Base-by-base conservation (phyloP, 2,113 vertebrate genomes). In the Brachirus orientalis region DNA sequence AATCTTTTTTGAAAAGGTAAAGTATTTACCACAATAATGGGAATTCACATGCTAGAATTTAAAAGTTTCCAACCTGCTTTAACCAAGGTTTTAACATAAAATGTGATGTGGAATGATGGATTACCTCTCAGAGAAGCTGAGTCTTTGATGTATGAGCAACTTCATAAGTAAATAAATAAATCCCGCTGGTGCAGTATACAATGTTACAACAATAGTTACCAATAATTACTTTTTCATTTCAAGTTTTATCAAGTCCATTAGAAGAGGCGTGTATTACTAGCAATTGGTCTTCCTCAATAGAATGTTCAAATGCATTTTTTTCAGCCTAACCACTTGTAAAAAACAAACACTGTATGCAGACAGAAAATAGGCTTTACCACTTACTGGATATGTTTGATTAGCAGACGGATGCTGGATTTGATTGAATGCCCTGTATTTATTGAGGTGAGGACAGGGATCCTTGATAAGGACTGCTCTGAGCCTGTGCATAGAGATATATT, bases 211-310 rank as follows among this genome's bases (percentile, higher is more conserved):
- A 86, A 88, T 82, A 80, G 89, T 84, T 80, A 88, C 57, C 46
- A 53, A 76, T 81, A 83, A 91, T 90, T 77, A 90, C 88, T 91
- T 88, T 86, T 57, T 41, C 80, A 90, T 13, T 43, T 72, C 60
- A 80, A 71, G 71, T 79, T 68, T 63, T 46, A 73, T 79, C 83
- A 71, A 80, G 76, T 75, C 79, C 83, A 85, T 90, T 79, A 89
- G 84, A 89, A 41, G 54, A 79, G 82, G 45, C 78, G 54, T 78
- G 64, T 62, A 69, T 80, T 72, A 72, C 69, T 53, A 82, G 86
- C 74, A 71, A 79, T 88, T 84, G 78, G 75, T 88, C 80, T 77
- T 84, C 72, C 70, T 69, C 67, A 82, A 87, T 80, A 74, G 63
- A 84, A 85, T 79, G 74, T 85, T 86, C 77, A 82, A 88, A 80